Base-by-base conservation (phyloP, 35 echinoderm and acorn worm species). In the Anneissia japonica region DNA sequence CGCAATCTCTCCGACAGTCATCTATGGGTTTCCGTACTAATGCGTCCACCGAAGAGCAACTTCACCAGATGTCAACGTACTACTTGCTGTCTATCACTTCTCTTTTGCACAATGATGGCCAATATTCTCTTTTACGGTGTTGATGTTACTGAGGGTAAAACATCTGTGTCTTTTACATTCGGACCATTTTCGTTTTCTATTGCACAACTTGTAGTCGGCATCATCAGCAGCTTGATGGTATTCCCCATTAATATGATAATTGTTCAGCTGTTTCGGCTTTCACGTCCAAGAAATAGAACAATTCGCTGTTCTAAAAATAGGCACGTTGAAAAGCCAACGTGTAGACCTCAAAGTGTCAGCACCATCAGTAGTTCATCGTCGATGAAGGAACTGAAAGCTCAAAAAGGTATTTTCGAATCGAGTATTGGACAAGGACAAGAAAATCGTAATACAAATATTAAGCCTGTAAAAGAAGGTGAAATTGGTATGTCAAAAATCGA, bases 71-170 rank as follows among this genome's bases (percentile, higher is more conserved):
- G 78, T 23, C 91, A 93, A 45, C 84, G 94, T 12, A 76, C 84
- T 9, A 88, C 87, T 16, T 97, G 94, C 81, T 97, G 94, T 74
- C 81, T 97, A 6, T 93, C 91, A 0, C 77, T 92, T 19, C 88
- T 92, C 74, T 97, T 93, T 84, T 89, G 84, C 31, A 92, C 89
- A 4, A 97, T 97, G 94, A 97, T 97, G 94, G 80, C 91, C 45
- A 97, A 97, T 73, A 97, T 97, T 55, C 93, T 93, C 82, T 97
- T 97, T 77, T 97, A 97, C 46, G 88, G 88, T 56, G 87, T 97
- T 46, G 94, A 97, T 38, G 35, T 97, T 3, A 90, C 84, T 1
- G 86, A 36, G 26, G 82, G 89, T 23, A 86, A 64, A 37, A 40
- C 80, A 75, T 77, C 77, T 17, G 45, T 77, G 35, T 41, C 72